Evolutionary conservation across 2,888 invertebrate genomes (phyloP), one percentile per base, ranked within the genome.

Genomic region (Plemyria rubiginata): DNA sequence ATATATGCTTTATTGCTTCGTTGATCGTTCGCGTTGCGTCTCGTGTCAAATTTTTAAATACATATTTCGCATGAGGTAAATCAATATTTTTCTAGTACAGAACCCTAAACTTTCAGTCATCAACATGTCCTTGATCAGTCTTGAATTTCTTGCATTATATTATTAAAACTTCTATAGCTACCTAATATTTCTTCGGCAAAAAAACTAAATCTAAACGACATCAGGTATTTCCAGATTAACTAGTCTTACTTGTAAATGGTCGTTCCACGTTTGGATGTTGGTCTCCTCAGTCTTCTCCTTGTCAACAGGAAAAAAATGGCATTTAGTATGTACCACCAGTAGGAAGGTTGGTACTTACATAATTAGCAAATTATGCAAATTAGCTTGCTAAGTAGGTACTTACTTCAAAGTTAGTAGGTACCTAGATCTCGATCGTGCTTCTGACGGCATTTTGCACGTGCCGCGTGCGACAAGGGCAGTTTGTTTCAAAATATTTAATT

Each of bases 401-500:
- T 32, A 32, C 32, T 32, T 32, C 32, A 8, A 7, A 32, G 32
- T 7, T 32, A 32, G 2, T 32, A 32, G 32, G 8, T 32, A 32
- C 1, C 4, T 3, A 32, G 8, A 32, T 46, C 12, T 46, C 4
- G 22, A 46, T 46, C 22, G 12, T 46, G 16, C 16, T 22, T 3
- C 46, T 22, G 46, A 46, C 46, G 46, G 22, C 43, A 32, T 50
- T 13, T 5, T 50, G 15, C 32, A 50, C 36, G 50, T 50, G 36
- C 9, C 36, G 9, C 9, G 15, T 15, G 36, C 50, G 32, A 32
- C 15, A 50, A 36, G 36, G 15, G 15, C 15, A 50, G 50, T 36
- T 16, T 4, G 32, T 50, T 32, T 50, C 50, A 50, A 50, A 50
- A 3, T 36, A 50, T 50, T 45, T 16, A 45, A 16, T 15, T 32